These are phyloP conservation scores for Graphium colonna DNA, from an alignment of 2,888 invertebrate species.

Conservation along the genomic window DNA sequence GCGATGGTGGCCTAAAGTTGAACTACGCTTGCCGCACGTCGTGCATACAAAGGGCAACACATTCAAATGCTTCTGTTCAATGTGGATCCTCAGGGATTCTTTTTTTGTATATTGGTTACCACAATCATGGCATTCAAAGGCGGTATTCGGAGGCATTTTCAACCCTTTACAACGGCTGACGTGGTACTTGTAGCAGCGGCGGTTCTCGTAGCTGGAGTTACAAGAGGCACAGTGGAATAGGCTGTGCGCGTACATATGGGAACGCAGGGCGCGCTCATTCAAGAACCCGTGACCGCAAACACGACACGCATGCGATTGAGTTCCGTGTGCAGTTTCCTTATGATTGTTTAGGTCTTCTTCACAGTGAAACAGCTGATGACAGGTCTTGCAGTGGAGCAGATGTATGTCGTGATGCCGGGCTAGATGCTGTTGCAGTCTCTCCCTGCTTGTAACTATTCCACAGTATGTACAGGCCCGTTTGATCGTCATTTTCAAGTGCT, in stretches of 20 bases:
- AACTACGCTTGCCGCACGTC: slow-evolving; percentile 59
- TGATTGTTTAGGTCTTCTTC: slow-evolving; percentile 35
- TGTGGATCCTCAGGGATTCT: slow-evolving; percentile 58
- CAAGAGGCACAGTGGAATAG: slow-evolving; percentile 54
- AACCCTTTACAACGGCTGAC: slow-evolving; percentile 38
- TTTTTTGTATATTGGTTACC: slow-evolving; percentile 55
- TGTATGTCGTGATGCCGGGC: slow-evolving; percentile 34
- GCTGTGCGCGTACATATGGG: slow-evolving; percentile 54
- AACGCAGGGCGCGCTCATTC: slow-evolving; percentile 48
- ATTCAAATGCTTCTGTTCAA: slow-evolving; percentile 61
- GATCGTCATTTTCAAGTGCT: slow-evolving; percentile 48
- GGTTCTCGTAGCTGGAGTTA: slow-evolving; percentile 51
- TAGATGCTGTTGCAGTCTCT: slow-evolving; percentile 47
- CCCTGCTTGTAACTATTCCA: slow-evolving; percentile 39
- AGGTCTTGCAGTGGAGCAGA: slow-evolving; percentile 40
- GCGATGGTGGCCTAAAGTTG: slow-evolving; percentile 51
- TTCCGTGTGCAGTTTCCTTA: slow-evolving; percentile 34
- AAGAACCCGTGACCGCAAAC: slow-evolving; percentile 49
- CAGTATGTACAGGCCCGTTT: slow-evolving; percentile 50
- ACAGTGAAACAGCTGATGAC: slow-evolving; percentile 45
- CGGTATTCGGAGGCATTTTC: slow-evolving; percentile 13
- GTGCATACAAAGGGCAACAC: slow-evolving; percentile 56
- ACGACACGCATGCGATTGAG: slow-evolving; percentile 37
- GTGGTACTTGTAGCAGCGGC: slow-evolving; percentile 55
- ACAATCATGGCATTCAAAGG: slow-evolving; percentile 56